Percentiles rank a stretch among this genome's conserved stretches.
These are phyloP conservation scores for Somateria mollissima DNA, from an alignment of 2,797 vertebrate species.

Conservation along the genomic window DNA sequence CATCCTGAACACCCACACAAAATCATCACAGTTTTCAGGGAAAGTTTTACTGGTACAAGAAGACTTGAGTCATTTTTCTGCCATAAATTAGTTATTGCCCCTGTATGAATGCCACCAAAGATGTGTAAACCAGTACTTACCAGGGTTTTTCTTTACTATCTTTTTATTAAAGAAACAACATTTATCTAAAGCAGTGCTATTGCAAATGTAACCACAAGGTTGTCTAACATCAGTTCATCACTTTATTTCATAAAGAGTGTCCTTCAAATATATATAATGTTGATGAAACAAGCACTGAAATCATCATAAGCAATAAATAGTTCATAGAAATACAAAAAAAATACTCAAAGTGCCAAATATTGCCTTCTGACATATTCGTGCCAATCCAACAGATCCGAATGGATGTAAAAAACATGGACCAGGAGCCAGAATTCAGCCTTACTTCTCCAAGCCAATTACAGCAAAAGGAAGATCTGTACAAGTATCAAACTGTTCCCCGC, in stretches of 20 bases:
- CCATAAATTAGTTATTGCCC: background rate
- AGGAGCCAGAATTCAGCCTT: background rate
- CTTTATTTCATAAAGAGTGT: background rate
- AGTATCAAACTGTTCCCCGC: background rate
- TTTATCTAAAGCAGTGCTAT: background rate
- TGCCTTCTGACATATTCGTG: background rate
- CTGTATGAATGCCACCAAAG: background rate
- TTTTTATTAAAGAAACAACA: background rate
- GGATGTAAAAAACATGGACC: background rate
- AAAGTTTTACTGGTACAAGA: background rate
- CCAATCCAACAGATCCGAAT: background rate
- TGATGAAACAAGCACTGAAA: background rate
- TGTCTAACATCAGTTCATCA: background rate
- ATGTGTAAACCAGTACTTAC: background rate
- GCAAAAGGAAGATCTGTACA: background rate
- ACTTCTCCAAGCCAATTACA: background rate
- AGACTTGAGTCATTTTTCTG: background rate
- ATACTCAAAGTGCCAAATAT: background rate
- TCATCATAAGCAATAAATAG: background rate
- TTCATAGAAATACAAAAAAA: background rate
- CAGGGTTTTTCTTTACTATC: background rate
- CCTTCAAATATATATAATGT: background rate
- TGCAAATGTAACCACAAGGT: background rate
- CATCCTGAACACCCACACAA: background rate
- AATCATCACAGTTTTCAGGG: background rate